Evolutionary conservation across 2,113 vertebrate genomes (phyloP).

Genomic region (Fulmarus glacialis): DNA sequence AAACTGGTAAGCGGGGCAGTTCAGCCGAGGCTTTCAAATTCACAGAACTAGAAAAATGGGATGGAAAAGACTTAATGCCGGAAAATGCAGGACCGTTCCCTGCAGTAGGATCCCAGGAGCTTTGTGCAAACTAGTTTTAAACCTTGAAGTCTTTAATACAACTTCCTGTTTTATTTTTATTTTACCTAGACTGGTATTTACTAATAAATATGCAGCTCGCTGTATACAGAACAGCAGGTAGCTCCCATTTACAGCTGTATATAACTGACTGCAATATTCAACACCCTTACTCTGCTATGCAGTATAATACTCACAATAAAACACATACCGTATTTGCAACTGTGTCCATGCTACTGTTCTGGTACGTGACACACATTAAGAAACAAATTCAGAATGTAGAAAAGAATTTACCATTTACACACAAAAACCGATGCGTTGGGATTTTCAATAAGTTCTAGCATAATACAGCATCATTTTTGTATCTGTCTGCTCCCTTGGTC

Average conservation of each 20-base stretch:
- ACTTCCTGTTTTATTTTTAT: constrained; percentile 50
- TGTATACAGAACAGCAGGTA: constrained; percentile 51
- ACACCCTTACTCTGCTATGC: constrained; percentile 42
- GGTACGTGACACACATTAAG: constrained; percentile 48
- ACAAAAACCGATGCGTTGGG: constrained; percentile 22
- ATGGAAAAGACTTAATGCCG: constrained; percentile 12
- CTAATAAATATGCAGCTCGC: constrained; percentile 46
- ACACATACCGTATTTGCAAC: constrained; percentile 44
- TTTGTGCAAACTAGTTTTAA: constrained; percentile 33
- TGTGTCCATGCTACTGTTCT: constrained; percentile 15
- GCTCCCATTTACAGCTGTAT: constrained; percentile 54
- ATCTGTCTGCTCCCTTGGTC: constrained; percentile 7
- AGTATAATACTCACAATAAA: constrained; percentile 60
- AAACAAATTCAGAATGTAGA: constrained; percentile 23
- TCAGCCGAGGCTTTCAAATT: constrained; percentile 2
- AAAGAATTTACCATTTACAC: constrained; percentile 54
- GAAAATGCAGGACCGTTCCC: not conserved
- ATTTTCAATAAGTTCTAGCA: constrained; percentile 50
- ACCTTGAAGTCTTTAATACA: constrained; percentile 11
- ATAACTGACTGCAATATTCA: constrained; percentile 57
- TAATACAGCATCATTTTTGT: constrained; percentile 43
- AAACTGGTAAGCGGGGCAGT: not conserved
- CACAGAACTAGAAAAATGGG: constrained; percentile 26
- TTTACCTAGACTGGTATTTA: constrained; percentile 36
- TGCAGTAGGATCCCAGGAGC: not conserved